Evolutionary conservation across 2,888 invertebrate species (phyloP), one percentile per base, ranked within the genome.

Genomic region (Sabellastarte sp.): DNA sequence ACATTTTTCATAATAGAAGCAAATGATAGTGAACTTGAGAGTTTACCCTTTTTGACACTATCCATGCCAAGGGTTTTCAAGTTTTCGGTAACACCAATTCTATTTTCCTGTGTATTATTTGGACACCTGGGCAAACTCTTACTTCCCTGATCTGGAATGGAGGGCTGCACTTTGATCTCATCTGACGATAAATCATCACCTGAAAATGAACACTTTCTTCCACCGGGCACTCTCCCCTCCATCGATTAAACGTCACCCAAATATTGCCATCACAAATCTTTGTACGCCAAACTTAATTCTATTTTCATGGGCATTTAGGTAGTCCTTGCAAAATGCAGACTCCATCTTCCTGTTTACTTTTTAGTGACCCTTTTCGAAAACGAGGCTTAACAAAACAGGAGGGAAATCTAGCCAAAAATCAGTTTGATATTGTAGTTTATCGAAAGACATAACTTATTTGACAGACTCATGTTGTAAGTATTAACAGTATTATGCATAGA

Each of bases 111-210:
- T n/a, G n/a, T n/a, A n/a, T n/a, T n/a, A n/a, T n/a, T n/a, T n/a
- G n/a, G n/a, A n/a, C n/a, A n/a, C 31, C 4, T 50, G 57, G 63
- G 61, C 28, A 64, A 65, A 72, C 73, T 74, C 20, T 41, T 20
- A 41, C 41, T 41, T 41, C 41, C 50, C 56, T 59, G 32, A 24
- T 53, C 51, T 50, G 28, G 56, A 30, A 57, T 33, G 28, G 32
- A 52, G 28, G 50, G 32, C 20, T 50, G 32, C 26, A 61, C 63
- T 24, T 69, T 66, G 28, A 65, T 66, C 32, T 74, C 72, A 41
- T 76, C 75, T 53, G 74, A 74, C 32, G 74, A 65, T 53, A 74
- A 64, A 67, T 77, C 75, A 29, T 76, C 76, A 59, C 73, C 74
- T 63, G 76, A 74, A 53, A 71, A 70, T 60, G 77, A 70, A 59